These are phyloP conservation scores for Nasonovia ribisnigri DNA, from an alignment of 2,888 invertebrate genomes.

Conservation along the genomic window DNA sequence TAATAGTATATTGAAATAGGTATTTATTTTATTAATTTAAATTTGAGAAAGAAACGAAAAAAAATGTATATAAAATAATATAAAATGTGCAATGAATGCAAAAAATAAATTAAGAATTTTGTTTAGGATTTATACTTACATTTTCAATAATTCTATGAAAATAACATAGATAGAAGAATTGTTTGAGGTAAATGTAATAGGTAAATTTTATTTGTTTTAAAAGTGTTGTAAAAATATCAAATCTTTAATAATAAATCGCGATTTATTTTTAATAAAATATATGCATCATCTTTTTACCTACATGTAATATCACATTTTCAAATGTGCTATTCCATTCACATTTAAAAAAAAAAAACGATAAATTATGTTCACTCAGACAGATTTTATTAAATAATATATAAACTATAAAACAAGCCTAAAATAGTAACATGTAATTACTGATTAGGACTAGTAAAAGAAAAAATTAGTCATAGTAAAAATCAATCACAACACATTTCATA, in stretches of 20 bases:
- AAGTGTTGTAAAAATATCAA: background rate
- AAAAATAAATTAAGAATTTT: no score
- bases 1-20: no score
- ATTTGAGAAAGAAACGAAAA: background rate
- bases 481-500: background rate
- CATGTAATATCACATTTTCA: background rate
- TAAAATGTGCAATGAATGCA: background rate
- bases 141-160: no score
- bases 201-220: no score
- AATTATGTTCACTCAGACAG: background rate
- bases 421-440: background rate
- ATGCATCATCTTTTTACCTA: background rate
- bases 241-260: background rate
- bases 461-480: background rate
- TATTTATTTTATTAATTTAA: background rate
- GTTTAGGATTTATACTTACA: no score
- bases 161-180: no score
- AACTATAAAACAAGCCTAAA: background rate
- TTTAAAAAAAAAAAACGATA: background rate
- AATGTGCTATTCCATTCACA: background rate
- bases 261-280: background rate
- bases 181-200: no score
- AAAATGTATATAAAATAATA: background rate
- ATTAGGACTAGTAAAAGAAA: background rate
- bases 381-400: background rate